Conservation (phyloP, 2,888 invertebrate species). For the Yponomeuta sedellus region DNA sequence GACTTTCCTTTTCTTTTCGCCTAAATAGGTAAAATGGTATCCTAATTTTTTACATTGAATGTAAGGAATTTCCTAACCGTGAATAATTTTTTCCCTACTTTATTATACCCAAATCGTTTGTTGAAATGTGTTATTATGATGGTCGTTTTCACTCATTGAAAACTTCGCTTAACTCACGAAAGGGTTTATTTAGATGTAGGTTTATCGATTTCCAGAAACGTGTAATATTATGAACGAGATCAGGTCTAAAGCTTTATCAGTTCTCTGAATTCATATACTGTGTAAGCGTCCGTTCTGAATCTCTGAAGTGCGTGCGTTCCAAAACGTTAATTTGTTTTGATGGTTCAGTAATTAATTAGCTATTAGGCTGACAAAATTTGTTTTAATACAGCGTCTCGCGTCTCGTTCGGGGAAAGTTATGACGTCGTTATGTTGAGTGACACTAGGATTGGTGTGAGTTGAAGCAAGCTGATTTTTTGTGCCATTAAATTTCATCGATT, state of each 20-base stretch:
- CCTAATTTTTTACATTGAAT: too few relatives aligned
- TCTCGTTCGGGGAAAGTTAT: slow-evolving; percentile 30
- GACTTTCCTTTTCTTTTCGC: too few relatives aligned
- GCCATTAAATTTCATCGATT: slow-evolving; percentile 50
- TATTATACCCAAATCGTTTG: neutral
- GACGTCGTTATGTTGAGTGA: slow-evolving; percentile 15
- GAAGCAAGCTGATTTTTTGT: too few relatives aligned
- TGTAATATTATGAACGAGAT: slow-evolving; percentile 25
- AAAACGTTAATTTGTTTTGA: slow-evolving; percentile 23
- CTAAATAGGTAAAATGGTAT: too few relatives aligned
- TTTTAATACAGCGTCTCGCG: neutral
- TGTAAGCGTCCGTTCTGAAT: slow-evolving; percentile 34
- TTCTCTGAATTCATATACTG: slow-evolving; percentile 48
- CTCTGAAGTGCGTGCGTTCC: slow-evolving; percentile 10
- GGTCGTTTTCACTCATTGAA: neutral
- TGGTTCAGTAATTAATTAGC: slow-evolving; percentile 29
- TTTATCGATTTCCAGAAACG: slow-evolving; percentile 61
- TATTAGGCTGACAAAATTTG: slow-evolving; percentile 16
- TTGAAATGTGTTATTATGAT: neutral
- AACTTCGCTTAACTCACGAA: neutral
- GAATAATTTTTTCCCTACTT: neutral
- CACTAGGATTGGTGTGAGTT: slow-evolving; percentile 12
- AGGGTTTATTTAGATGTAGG: slow-evolving; percentile 37
- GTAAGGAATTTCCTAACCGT: too few relatives aligned
- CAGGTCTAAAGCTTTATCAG: slow-evolving; percentile 17